Evolutionary conservation across 2,797 vertebrate genomes (phyloP), one percentile per base, ranked within the genome.

Genomic region (Phataginus tetradactyla): DNA sequence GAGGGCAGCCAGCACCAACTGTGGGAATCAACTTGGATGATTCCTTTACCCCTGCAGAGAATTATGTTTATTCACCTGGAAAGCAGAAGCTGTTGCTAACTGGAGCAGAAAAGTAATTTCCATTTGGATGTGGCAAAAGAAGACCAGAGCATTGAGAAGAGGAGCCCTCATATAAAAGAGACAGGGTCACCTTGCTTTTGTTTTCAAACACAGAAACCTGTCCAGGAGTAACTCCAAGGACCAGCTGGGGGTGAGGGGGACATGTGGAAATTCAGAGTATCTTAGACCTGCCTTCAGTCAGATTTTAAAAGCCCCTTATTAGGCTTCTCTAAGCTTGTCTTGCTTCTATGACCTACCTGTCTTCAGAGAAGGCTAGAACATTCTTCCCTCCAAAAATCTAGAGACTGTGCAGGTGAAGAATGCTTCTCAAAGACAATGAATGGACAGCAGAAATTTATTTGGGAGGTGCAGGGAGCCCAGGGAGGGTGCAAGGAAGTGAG

Each of bases 51-150:
- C 90, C 92, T 85, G 75, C 49, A 92, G 85, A 96, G 93, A 97
- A 96, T 89, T 86, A 83, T 74, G 71, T 93, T 93, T 96, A 92
- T 92, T 97, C 97, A 95, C 96, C 95, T 97, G 95, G 87, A 97
- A 97, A 94, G 90, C 81, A 97, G 68, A 96, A 95, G 95, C 85
- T 95, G 95, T 95, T 97, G 97, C 81, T 97, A 98, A 97, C 87
- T 95, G 87, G 84, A 97, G 96, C 97, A 97, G 95, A 97, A 97
- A 97, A 88, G 85, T 96, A 95, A 97, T 97, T 98, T 96, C 95
- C 94, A 95, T 92, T 96, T 91, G 87, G 81, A 95, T 91, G 68
- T 91, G 85, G 92, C 95, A 88, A 94, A 85, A 84, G 95, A 97
- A 95, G 90, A 96, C 57, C 69, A 85, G 94, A 95, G 92, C 49